Percentiles rank a stretch among this genome's conserved stretches.
These are phyloP conservation scores for Polia nebulosa DNA, from an alignment of 2,888 invertebrate genomes.

Conservation along the genomic window DNA sequence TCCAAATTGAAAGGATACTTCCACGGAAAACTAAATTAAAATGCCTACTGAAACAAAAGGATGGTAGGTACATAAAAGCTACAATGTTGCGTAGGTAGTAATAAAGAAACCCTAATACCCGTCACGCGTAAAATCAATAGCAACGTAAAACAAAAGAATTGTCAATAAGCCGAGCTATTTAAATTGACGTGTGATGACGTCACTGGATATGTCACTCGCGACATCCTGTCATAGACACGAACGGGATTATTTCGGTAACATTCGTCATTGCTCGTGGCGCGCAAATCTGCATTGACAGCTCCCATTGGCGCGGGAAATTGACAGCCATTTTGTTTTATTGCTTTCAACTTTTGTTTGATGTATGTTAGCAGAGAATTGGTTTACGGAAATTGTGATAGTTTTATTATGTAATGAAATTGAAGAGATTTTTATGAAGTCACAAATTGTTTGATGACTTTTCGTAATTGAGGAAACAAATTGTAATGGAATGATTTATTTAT, in stretches of 20 bases:
- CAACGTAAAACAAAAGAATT: conserved; percentile 47
- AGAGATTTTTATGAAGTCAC: conserved; percentile 18
- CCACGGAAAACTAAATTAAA: neutral
- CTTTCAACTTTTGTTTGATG: conserved; percentile 60
- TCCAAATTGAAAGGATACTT: conserved; percentile 3
- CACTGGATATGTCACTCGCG: conserved; percentile 55
- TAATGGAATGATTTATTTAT: conserved; percentile 36
- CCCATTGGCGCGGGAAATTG: conserved; percentile 60
- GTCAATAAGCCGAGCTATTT: conserved; percentile 47
- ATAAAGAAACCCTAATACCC: conserved; percentile 12
- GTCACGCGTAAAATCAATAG: conserved; percentile 22
- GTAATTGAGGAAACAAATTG: conserved; percentile 29
- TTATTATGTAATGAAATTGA: conserved; percentile 47
- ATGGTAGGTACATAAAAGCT: neutral
- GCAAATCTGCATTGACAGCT: conserved; percentile 69
- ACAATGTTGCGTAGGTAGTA: conserved; percentile 3
- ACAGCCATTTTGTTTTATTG: conserved; percentile 64
- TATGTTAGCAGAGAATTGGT: conserved; percentile 34
- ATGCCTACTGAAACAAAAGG: conserved; percentile 8
- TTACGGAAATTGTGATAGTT: conserved; percentile 56
- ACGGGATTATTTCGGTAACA: conserved; percentile 65
- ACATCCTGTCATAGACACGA: conserved; percentile 62
- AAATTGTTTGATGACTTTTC: conserved; percentile 24
- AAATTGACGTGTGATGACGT: conserved; percentile 51
- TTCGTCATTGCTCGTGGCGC: conserved; percentile 61